These are phyloP conservation scores for Porites divaricata DNA, from an alignment of 92 coral and sea anemone species.

Conservation along the genomic window DNA sequence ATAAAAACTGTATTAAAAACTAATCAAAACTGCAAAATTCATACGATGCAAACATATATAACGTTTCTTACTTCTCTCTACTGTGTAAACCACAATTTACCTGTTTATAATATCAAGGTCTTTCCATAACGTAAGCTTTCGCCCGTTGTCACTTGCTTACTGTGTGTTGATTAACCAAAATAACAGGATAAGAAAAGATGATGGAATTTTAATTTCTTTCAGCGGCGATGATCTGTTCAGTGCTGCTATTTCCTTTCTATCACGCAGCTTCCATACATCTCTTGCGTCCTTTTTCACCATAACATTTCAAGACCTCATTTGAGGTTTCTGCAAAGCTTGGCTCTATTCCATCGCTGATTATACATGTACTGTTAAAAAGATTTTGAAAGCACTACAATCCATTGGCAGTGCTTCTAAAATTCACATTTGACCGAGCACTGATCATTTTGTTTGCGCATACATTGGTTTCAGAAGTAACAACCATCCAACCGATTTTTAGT, in stretches of 20 bases:
- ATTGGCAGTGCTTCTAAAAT: background rate
- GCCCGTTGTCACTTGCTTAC: too few relatives aligned
- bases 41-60: too few relatives aligned
- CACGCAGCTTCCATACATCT: slow-evolving; percentile 46
- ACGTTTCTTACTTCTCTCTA: too few relatives aligned
- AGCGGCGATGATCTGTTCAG: background rate
- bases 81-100: too few relatives aligned
- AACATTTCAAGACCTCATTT: background rate
- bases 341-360: background rate
- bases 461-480: slow-evolving; percentile 65
- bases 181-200: background rate
- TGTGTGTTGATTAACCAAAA: too few relatives aligned
- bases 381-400: background rate
- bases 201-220: background rate
- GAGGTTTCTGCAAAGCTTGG: background rate
- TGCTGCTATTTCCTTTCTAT: background rate
- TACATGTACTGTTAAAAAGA: background rate
- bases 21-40: background rate
- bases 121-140: too few relatives aligned
- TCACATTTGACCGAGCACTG: slow-evolving; percentile 8
- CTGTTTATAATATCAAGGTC: too few relatives aligned
- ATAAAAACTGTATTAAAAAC: background rate
- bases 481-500: slow-evolving; percentile 36
- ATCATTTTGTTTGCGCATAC: slow-evolving; percentile 53
- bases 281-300: background rate